Evolutionary conservation across 37 sponge, comb jelly and placozoan species (phyloP).

Genomic region (Oscarella lobularis): DNA sequence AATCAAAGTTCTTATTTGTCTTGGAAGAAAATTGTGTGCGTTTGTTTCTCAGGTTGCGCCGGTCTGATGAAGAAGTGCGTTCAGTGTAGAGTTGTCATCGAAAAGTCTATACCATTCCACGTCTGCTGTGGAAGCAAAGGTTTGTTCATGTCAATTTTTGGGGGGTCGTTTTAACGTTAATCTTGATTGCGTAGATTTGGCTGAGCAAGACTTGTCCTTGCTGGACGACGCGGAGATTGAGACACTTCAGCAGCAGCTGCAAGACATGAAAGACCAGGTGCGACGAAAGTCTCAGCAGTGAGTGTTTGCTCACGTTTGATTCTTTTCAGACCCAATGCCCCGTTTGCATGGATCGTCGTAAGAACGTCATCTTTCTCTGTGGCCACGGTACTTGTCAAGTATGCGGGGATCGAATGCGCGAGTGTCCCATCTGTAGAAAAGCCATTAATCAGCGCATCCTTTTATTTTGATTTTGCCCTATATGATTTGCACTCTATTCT

Average conservation of each 20-base stretch:
- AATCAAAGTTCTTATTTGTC: no score
- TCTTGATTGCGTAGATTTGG: background rate
- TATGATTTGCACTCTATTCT: background rate
- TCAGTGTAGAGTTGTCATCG: conserved; percentile 27
- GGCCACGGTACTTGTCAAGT: conserved; percentile 83
- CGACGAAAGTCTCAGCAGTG: background rate
- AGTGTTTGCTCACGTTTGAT: background rate
- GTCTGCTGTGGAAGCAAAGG: conserved; percentile 44
- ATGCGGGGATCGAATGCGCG: conserved; percentile 66
- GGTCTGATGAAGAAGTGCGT: conserved; percentile 65
- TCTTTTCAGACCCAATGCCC: conserved; percentile 53
- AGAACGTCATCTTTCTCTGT: conserved; percentile 66
- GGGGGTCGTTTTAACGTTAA: background rate
- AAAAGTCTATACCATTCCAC: conserved; percentile 17
- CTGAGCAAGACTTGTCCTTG: background rate
- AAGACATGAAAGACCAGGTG: conserved; percentile 73
- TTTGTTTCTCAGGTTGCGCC: conserved; percentile 58
- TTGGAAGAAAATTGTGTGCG: no score
- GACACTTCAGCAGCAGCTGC: conserved; percentile 43
- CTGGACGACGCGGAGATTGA: conserved; percentile 1
- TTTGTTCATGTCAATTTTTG: conserved; percentile 1
- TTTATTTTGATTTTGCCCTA: conserved; percentile 25
- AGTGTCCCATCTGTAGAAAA: conserved; percentile 86
- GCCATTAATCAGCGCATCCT: conserved; percentile 56
- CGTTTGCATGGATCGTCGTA: conserved; percentile 73